These are phyloP conservation scores for Thumatha senex DNA, from an alignment of 2,888 invertebrate species.

Conservation along the genomic window DNA sequence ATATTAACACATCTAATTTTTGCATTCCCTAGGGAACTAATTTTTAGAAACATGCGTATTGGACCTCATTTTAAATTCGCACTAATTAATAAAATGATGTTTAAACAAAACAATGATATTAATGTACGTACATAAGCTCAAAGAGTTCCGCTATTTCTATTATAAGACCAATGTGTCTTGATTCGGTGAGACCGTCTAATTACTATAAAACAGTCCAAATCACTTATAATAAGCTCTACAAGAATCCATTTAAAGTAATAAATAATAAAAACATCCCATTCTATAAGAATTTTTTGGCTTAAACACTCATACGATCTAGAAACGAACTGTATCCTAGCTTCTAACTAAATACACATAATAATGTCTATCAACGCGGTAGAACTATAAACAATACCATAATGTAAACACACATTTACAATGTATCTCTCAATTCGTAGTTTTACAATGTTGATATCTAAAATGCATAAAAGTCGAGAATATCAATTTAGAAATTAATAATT, in stretches of 20 bases:
- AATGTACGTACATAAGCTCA: slow-evolving; percentile 29
- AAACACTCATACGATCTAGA: slow-evolving; percentile 26
- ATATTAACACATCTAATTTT: too few species aligned
- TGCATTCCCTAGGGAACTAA: slow-evolving; percentile 63
- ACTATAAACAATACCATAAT: slow-evolving; percentile 20
- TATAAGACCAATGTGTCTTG: slow-evolving; percentile 37
- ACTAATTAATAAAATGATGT: slow-evolving; percentile 66
- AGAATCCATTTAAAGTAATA: slow-evolving; percentile 34
- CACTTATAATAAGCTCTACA: slow-evolving; percentile 28
- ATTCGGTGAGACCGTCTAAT: slow-evolving; percentile 41
- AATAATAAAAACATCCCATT: slow-evolving; percentile 39
- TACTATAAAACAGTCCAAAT: slow-evolving; percentile 52
- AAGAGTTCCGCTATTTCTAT: slow-evolving; percentile 43
- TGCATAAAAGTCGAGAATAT: too few species aligned
- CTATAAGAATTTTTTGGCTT: slow-evolving; percentile 35
- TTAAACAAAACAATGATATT: slow-evolving; percentile 46
- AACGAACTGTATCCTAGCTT: slow-evolving; percentile 21
- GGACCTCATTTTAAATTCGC: slow-evolving; percentile 80
- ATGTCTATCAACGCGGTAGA: slow-evolving; percentile 15
- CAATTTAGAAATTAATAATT: slow-evolving; percentile 16
- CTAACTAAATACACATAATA: slow-evolving; percentile 21
- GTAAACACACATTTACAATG: background rate
- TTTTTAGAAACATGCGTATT: slow-evolving; percentile 77
- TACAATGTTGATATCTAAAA: slow-evolving; percentile 16
- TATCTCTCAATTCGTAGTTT: slow-evolving; percentile 17